Evolutionary conservation across 2,113 vertebrate genomes (phyloP), one percentile per base, ranked within the genome.

Genomic region (Bufo bufo): DNA sequence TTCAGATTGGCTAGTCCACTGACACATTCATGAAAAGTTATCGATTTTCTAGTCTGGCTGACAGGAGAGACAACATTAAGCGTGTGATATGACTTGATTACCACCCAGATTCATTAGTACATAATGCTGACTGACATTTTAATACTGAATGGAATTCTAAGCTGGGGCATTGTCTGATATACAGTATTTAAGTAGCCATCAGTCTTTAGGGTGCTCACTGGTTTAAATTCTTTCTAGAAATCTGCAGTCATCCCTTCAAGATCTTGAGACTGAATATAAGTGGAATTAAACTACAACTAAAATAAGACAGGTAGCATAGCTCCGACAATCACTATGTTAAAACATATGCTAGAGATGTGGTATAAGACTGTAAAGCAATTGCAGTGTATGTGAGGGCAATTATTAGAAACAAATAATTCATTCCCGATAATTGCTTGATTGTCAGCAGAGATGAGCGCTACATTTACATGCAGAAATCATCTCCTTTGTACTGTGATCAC

Each of bases 121-220:
- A 58, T 43, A 80, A 80, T 58, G 54, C 23, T 43, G 78, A 80
- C 23, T 23, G 78, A 56, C 78, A 80, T 59, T 80, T 77, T 80
- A 80, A 43, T 80, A 79, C 23, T 80, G 78, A 54, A 56, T 12
- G 77, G 77, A 79, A 80, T 43, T 80, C 52, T 33, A 80, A 80
- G 54, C n/a, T 45, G 71, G 45, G 71, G 45, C 9, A 74, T 47
- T 49, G 52, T 80, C 13, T 80, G 33, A n/a, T 56, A 43, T 79
- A 17, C 78, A 80, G 54, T 59, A 49, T 74, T 74, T 74, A 49
- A 49, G 45, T 47, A 52, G 59, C 59, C 54, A 59, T 58, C 0
- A 23, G 4, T 80, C 78, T 80, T 80, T 80, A 58, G 54, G 11
- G 43, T 33, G 45, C 49, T 83, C 49, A 69, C 16, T 69, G 11